Evolutionary conservation across 2,113 vertebrate genomes (phyloP), one percentile per base, ranked within the genome.

Genomic region (Circaetus cinerascens): DNA sequence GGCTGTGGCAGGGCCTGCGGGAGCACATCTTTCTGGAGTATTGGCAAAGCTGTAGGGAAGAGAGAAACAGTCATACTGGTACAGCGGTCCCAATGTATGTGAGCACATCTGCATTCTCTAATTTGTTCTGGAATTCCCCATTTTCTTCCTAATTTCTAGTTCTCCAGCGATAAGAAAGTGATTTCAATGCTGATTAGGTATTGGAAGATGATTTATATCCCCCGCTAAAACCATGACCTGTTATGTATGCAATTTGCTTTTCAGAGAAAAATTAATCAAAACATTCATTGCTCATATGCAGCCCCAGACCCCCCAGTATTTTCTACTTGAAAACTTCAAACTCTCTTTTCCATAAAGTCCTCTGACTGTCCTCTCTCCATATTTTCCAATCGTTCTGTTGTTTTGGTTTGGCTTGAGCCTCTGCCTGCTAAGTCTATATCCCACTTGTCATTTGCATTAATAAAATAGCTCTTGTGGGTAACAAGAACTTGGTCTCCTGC

Each of bases 51-150:
- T 96, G 88, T 1, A 10, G 59, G 51, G 59, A 10, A 62, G 48
- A 93, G 63, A 88, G 62, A 32, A 21, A 4, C 0, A 0, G 11
- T 91, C 34, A 72, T 3, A 4, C 4, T 22, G 17, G 41, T 43
- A 25, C 10, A 10, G 57, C 0, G 2, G 25, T 25, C 8, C 13
- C 4, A 2, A 1, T 5, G 41, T 50, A 13, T 0, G 1, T 7
- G 13, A 66, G 20, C 6, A 13, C 4, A 22, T 3, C 7, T 46
- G 3, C 5, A 7, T 81, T 50, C 32, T 32, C 8, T 43, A 25
- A 9, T 45, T 48, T 38, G 41, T 8, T 18, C 41, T 26, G 46
- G 27, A 48, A 9, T 45, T 53, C 9, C 51, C 34, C 9, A 5
- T 86, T 73, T 73, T 23, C 71, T 55, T 38, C 78, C 40, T 41